Evolutionary conservation across 2,113 vertebrate genomes (phyloP).

Genomic region (Cynocephalus volans): DNA sequence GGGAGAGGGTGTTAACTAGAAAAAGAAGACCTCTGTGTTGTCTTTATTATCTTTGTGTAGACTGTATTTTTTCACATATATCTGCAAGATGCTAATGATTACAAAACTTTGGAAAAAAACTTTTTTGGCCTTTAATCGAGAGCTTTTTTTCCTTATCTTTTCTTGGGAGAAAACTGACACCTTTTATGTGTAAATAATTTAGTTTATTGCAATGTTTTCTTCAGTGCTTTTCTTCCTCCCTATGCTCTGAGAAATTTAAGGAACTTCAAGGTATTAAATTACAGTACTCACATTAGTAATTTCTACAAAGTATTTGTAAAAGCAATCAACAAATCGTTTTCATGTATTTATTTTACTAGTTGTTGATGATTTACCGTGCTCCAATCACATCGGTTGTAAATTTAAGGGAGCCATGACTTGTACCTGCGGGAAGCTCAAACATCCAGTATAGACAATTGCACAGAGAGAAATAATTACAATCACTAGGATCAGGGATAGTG

Average conservation of each 20-base stretch:
- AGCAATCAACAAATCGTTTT: neutral
- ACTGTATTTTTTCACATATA: neutral
- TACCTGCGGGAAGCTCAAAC: neutral
- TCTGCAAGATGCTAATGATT: neutral
- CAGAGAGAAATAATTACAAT: neutral
- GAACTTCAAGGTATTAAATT: neutral
- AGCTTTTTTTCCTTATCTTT: neutral
- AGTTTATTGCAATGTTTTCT: neutral
- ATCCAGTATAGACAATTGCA: neutral
- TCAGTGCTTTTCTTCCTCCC: neutral
- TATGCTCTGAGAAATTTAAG: neutral
- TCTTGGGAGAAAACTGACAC: neutral
- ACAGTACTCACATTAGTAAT: slow-evolving; percentile 1
- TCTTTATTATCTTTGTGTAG: slow-evolving; percentile 2
- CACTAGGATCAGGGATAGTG: neutral
- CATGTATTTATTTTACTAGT: slow-evolving; percentile 30
- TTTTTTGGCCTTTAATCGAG: neutral
- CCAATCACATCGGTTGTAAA: neutral
- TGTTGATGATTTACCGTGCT: neutral
- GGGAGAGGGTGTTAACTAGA: neutral
- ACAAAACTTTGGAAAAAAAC: neutral
- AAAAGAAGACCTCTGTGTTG: neutral
- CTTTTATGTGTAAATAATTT: neutral
- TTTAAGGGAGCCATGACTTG: neutral
- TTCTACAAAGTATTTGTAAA: neutral